Base-by-base conservation (phyloP, 2,888 invertebrate species). In the Deilephila porcellus region DNA sequence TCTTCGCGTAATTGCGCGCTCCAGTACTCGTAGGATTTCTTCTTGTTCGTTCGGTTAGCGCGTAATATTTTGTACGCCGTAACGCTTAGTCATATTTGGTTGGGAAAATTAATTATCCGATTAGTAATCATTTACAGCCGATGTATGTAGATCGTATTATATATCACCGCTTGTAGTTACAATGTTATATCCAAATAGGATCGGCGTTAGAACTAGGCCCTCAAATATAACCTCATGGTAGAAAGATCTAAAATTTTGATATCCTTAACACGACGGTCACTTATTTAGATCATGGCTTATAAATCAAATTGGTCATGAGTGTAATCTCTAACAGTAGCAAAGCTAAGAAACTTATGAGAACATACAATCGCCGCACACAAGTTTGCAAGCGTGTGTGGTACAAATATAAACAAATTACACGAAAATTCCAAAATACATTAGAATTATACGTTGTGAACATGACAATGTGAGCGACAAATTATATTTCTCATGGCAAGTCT, bases 391-490 rank as follows among this genome's bases (percentile, higher is more conserved):
- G 64, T 45, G 20, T 45, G 45, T 45, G 67, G 20, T 25, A 14
- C 37, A 56, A 59, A 63, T 72, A 63, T 19, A 72, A 72, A 64
- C 56, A 59, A 72, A 59, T 67, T 37, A 67, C 25, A 17, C 37
- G 37, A 67, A 34, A 67, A 73, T 64, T 56, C 67, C 64, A 64
- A n/a, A 62, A 56, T 73, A 67, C 72, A 67, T 83, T 82, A 83
- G 83, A 83, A 84, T 86, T 82, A 87, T 82, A 81, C 80, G 78
- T 79, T 81, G 78, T 76, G 76, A 73, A 80, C 79, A 78, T 79
- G 80, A 82, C 82, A 86, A 83, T 83, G 83, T 82, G 81, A 80
- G 84, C 82, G 83, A 85, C 87, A 88, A 88, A 88, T 88, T 84
- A 86, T 87, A 86, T 88, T 83, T 83, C 78, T 81, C 74, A 73